Percentiles rank a stretch among this genome's conserved stretches.
These are phyloP conservation scores for Pteropus rufus DNA, from an alignment of 2,797 vertebrate species.

Conservation along the genomic window DNA sequence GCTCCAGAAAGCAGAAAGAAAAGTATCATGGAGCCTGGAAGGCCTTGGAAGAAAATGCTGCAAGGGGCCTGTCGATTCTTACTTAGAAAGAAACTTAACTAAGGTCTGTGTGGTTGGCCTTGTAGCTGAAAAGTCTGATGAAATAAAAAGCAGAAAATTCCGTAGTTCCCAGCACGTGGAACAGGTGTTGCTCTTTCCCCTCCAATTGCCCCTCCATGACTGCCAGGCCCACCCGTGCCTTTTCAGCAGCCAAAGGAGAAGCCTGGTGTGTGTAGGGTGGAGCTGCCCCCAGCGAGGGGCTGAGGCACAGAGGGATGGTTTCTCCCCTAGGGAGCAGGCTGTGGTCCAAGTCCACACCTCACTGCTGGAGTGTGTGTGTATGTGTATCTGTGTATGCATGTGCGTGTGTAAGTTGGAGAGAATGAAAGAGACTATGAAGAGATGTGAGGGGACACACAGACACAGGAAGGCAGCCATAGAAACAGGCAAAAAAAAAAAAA, in stretches of 20 bases:
- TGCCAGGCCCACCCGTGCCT: neutral
- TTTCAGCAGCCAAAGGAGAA: neutral
- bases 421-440: neutral
- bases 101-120: neutral
- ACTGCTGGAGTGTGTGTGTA: neutral
- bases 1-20: neutral
- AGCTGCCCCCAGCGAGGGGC: neutral
- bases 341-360: neutral
- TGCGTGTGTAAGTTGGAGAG: neutral
- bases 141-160: neutral
- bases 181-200: neutral
- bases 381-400: too few relatives aligned
- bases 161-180: neutral
- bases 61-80: neutral
- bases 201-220: fast-evolving
- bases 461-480: neutral
- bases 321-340: neutral
- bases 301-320: neutral
- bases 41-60: neutral
- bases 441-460: neutral
- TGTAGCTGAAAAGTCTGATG: neutral
- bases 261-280: too few relatives aligned
- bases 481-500: neutral
- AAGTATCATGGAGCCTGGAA: neutral
- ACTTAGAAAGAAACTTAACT: neutral